Evolutionary conservation across 2,797 vertebrate species (phyloP), one percentile per base, ranked within the genome.

Genomic region (Leptodactylus fallax): DNA sequence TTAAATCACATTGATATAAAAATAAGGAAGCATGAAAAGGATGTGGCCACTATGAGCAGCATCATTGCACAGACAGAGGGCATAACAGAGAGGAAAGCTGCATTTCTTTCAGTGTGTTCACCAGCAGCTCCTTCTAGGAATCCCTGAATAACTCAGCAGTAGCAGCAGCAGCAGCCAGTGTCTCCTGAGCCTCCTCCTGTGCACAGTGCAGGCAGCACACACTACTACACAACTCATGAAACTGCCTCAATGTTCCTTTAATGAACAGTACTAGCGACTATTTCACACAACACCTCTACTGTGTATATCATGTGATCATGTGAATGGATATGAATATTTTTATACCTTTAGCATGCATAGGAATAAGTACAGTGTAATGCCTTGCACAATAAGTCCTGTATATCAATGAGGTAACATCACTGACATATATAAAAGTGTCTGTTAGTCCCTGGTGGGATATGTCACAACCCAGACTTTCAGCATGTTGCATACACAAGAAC

Each of bases 61-160:
- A 76, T 6, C 47, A n/a, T 49, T 3, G 19, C 71, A 72, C 69
- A 69, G 25, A 36, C 65, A 9, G 67, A 69, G 67, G 67, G 27
- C 67, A 71, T 45, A 19, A 16, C 69, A 72, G 71, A 72, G 71
- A n/a, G 71, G 71, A 49, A n/a, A 49, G 45, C 71, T 49, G 45
- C 74, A 77, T 77, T n/a, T 23, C 74, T 23, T 49, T 49, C 45
- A 49, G 71, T 72, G 67, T 45, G 27, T 77, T 58, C 23, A 16
- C 17, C 13, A 85, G 47, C 69, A 74, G 76, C 61, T 25, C 84
- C 83, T 89, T 89, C 87, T 86, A 89, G 87, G 87, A 89, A 89
- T 89, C 84, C 87, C 87, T 88, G 87, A 88, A 88, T 82, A 86
- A 47, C 84, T 47, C 56, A 45, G 65, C 47, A 77, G n/a, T 58